These are phyloP conservation scores for Lasiommata megera DNA, from an alignment of 2,888 invertebrate species.

Conservation along the genomic window DNA sequence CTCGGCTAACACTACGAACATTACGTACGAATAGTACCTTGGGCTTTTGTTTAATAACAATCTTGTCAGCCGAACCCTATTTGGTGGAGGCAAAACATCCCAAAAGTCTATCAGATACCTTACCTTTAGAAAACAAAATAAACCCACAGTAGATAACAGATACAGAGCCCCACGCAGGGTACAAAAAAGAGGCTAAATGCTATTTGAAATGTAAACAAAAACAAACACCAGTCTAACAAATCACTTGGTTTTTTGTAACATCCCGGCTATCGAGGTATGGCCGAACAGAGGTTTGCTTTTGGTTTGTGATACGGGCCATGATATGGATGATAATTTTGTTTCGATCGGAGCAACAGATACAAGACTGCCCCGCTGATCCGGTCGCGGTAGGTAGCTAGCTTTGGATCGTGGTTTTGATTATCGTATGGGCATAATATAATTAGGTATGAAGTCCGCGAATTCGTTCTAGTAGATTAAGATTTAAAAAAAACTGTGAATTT, in stretches of 20 bases:
- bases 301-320: slow-evolving; percentile 12
- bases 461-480: too few relatives aligned
- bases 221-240: slow-evolving; percentile 63
- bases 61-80: background rate
- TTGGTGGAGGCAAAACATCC: background rate
- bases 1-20: too few relatives aligned
- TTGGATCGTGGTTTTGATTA: too few relatives aligned
- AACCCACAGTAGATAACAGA: background rate
- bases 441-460: too few relatives aligned
- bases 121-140: background rate
- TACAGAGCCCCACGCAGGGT: slow-evolving; percentile 5
- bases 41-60: background rate
- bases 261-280: slow-evolving; percentile 38
- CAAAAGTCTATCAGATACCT: slow-evolving; percentile 1
- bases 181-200: slow-evolving; percentile 26
- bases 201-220: slow-evolving; percentile 50
- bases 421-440: too few relatives aligned
- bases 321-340: background rate
- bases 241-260: slow-evolving; percentile 56
- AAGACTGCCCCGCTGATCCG: too few relatives aligned
- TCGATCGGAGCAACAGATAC: background rate
- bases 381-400: too few relatives aligned
- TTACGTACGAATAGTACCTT: too few relatives aligned
- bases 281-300: slow-evolving; percentile 46
- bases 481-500: too few relatives aligned